These are phyloP conservation scores for Cinara cedri DNA, from an alignment of 2,888 invertebrate genomes.

Conservation along the genomic window DNA sequence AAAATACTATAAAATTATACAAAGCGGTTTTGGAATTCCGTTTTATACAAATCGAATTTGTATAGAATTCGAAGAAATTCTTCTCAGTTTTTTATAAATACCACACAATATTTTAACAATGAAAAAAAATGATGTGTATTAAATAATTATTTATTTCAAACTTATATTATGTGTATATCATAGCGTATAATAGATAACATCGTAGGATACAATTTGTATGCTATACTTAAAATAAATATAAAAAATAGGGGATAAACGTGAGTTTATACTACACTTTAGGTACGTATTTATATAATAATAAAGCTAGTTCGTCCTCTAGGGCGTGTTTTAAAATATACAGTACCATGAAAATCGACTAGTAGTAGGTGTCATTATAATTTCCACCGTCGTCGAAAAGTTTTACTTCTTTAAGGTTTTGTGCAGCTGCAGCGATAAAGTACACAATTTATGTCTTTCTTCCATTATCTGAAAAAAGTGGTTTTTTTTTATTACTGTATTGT, in stretches of 20 bases:
- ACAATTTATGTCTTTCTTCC: conserved; percentile 25
- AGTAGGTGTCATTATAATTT: conserved; percentile 1
- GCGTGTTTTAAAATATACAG: not conserved
- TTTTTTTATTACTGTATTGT: conserved; percentile 29
- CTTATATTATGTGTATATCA: no score
- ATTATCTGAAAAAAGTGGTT: conserved; percentile 4
- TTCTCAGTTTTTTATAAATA: not conserved
- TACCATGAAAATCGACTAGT: not conserved
- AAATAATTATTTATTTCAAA: no score
- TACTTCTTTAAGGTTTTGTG: not conserved
- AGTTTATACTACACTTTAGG: no score
- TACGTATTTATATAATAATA: no score
- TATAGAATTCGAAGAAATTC: not conserved
- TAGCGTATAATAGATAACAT: not conserved
- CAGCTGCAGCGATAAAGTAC: not conserved
- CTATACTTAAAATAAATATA: not conserved
- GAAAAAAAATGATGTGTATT: not conserved
- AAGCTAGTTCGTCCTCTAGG: not conserved
- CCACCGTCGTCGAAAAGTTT: not conserved
- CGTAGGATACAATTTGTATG: no score
- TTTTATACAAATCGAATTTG: no score
- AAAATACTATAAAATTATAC: not conserved
- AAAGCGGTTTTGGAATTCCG: no score
- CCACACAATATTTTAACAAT: not conserved
- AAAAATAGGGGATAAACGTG: not conserved